Percentiles rank a stretch among this genome's conserved stretches.
Evolutionary conservation across 2,888 invertebrate genomes (phyloP).

Genomic region (Sarcophaga caerulescens): DNA sequence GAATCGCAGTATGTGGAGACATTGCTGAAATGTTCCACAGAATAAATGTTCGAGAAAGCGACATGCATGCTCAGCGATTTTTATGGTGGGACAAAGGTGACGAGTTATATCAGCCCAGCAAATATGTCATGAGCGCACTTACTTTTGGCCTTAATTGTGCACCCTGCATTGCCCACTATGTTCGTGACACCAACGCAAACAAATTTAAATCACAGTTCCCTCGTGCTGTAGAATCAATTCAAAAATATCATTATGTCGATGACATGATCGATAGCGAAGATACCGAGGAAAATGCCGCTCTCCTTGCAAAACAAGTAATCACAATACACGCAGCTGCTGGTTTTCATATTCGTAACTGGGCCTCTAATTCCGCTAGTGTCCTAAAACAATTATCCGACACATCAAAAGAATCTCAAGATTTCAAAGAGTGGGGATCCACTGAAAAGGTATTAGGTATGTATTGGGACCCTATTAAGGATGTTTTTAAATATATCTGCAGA

Average conservation of each 20-base stretch:
- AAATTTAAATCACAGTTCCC: conserved; percentile 4
- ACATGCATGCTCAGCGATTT: conserved; percentile 63
- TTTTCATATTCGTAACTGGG: conserved; percentile 37
- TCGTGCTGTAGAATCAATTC: background rate
- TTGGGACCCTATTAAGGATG: conserved; percentile 61
- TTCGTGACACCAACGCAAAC: background rate
- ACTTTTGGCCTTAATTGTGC: too few species aligned
- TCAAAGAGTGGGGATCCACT: conserved; percentile 37
- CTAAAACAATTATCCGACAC: too few species aligned
- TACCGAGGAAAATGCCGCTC: conserved; percentile 3
- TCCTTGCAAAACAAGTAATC: conserved; percentile 17
- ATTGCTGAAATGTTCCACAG: conserved; percentile 68
- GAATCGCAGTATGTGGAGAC: too few species aligned
- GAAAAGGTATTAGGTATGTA: conserved; percentile 58
- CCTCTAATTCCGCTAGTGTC: background rate
- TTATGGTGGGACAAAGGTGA: conserved; percentile 62
- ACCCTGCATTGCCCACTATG: conserved; percentile 30
- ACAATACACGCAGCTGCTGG: conserved; percentile 3
- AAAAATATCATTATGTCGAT: conserved; percentile 22
- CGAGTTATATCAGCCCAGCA: too few species aligned
- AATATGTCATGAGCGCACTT: too few species aligned
- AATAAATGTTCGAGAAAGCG: conserved; percentile 52
- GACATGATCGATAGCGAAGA: conserved; percentile 42
- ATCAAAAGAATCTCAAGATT: conserved; percentile 4
- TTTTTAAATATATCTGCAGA: conserved; percentile 62